Conservation (phyloP, 2,888 invertebrate genomes). For the Phymatocera aterrima region DNA sequence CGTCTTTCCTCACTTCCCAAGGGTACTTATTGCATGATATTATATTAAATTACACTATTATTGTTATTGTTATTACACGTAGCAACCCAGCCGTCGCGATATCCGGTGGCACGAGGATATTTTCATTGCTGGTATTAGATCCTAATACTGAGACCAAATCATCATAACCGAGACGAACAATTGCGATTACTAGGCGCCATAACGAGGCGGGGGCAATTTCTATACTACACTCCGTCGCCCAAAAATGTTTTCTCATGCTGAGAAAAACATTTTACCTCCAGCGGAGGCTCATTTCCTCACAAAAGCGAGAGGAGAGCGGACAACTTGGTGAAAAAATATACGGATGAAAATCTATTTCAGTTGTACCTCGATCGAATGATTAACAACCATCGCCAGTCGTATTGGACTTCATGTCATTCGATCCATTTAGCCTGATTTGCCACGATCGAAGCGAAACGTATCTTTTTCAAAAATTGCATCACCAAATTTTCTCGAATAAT, state of each 20-base stretch:
- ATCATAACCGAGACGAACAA: constrained; percentile 39
- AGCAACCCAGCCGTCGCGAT: not conserved
- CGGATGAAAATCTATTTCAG: not conserved
- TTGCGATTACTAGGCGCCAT: constrained; percentile 38
- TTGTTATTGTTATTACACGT: not conserved
- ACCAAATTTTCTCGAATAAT: no score
- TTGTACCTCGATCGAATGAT: constrained; percentile 15
- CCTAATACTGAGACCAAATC: constrained; percentile 26
- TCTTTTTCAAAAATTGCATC: not conserved
- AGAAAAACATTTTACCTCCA: constrained; percentile 31
- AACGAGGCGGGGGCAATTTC: constrained; percentile 24
- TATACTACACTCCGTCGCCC: constrained; percentile 2
- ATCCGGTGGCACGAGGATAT: not conserved
- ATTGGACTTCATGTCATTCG: constrained; percentile 13
- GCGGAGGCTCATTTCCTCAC: not conserved
- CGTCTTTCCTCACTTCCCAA: constrained; percentile 15
- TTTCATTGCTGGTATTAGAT: not conserved
- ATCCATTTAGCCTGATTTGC: not conserved
- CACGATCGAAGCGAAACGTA: not conserved
- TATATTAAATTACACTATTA: not conserved
- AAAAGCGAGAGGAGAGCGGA: not conserved
- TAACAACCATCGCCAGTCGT: constrained; percentile 15
- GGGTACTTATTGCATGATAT: not conserved
- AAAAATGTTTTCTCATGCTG: constrained; percentile 32
- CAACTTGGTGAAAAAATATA: constrained; percentile 8